Conservation (phyloP, 2,888 invertebrate species). For the Platycnemis pennipes region DNA sequence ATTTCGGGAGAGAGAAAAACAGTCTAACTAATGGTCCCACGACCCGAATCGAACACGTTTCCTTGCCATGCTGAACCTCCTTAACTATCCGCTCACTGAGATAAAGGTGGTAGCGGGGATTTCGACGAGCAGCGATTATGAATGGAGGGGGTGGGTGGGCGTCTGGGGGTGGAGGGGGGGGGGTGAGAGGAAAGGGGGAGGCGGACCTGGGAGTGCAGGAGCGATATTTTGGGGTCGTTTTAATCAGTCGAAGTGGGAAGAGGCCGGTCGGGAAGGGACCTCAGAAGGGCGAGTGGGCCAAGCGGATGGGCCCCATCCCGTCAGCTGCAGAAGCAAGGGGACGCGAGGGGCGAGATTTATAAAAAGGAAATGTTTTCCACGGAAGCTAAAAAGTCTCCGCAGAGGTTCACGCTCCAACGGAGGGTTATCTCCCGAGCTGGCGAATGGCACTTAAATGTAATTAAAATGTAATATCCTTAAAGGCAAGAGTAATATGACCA, state of each 20-base stretch:
- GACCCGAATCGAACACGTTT: no score
- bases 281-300: background rate
- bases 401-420: background rate
- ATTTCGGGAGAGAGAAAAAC: no score
- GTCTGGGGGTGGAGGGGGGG: background rate
- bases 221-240: conserved; percentile 29
- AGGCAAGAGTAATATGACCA: no score
- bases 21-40: no score
- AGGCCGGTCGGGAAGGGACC: background rate
- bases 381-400: background rate
- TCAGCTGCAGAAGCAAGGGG: background rate
- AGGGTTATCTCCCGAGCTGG: no score
- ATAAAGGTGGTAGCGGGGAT: no score
- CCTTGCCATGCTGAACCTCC: no score
- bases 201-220: background rate
- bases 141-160: no score
- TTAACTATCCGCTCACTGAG: no score
- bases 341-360: background rate
- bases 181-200: background rate
- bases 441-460: no score
- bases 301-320: background rate
- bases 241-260: background rate
- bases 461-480: no score
- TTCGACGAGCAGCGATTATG: no score
- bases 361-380: conserved; percentile 28